Evolutionary conservation across 2,113 vertebrate genomes (phyloP).

Genomic region (Ptychochromis oligacanthus): DNA sequence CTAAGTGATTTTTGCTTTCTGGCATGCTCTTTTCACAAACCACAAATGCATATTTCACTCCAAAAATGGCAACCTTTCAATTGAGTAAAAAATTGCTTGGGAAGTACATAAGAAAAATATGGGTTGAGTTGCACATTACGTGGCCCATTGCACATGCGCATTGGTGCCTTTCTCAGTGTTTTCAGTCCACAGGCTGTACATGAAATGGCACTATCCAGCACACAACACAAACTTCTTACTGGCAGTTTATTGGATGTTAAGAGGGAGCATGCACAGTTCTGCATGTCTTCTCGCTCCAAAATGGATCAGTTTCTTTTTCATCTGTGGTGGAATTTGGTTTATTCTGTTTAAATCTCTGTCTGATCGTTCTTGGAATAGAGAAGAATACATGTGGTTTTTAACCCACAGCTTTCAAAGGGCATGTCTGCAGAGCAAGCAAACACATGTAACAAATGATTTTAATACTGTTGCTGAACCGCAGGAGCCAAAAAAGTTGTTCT

Average conservation of each 20-base stretch:
- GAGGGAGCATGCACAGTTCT: accelerated
- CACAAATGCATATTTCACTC: neutral
- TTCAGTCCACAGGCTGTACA: accelerated
- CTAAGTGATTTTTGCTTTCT: neutral
- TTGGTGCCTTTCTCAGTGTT: neutral
- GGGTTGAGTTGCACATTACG: neutral
- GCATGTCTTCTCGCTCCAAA: neutral
- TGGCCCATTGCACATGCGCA: neutral
- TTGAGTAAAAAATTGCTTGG: neutral
- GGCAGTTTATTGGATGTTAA: accelerated
- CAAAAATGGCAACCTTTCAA: neutral
- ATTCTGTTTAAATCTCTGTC: neutral
- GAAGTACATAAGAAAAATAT: neutral
- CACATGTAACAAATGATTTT: neutral
- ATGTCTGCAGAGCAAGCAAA: accelerated
- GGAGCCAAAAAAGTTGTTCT: neutral
- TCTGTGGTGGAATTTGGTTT: neutral
- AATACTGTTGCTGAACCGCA: neutral
- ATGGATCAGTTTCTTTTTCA: neutral
- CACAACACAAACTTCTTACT: accelerated
- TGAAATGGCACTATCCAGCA: neutral
- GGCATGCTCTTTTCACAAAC: neutral
- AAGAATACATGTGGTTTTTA: neutral
- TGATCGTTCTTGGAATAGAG: neutral
- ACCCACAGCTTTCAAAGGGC: neutral